phyloP scores from a whole-genome alignment of 2,797 vertebrate species.

The Apogon talboti region DNA sequence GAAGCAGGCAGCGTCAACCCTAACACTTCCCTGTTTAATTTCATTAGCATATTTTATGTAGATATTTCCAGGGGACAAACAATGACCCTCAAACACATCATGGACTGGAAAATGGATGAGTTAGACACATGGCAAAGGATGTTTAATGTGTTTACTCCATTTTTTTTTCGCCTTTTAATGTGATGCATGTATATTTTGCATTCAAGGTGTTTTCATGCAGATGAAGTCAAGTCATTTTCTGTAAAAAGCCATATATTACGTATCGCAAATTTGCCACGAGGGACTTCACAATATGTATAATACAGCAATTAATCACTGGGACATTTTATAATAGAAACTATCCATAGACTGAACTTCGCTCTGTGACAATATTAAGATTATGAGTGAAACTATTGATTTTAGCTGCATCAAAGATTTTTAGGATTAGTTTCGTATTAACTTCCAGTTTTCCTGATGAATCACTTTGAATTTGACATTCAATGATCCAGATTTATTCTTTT shows the following conservation, averaged over 20 bases:
- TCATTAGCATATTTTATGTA: conserved; percentile 83
- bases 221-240: conserved; percentile 26
- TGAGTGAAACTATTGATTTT: too few relatives aligned
- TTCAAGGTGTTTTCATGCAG: conserved; percentile 23
- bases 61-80: conserved; percentile 70
- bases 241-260: neutral
- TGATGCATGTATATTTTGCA: conserved; percentile 7
- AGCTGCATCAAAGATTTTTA: too few relatives aligned
- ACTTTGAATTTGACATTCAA: too few relatives aligned
- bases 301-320: too few relatives aligned
- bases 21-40: conserved; percentile 76
- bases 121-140: conserved; percentile 31
- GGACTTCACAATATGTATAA: too few relatives aligned
- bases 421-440: too few relatives aligned
- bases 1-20: conserved; percentile 64
- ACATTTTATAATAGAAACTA: too few relatives aligned
- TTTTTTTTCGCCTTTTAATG: conserved; percentile 11
- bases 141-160: conserved; percentile 33
- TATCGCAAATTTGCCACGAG: too few relatives aligned
- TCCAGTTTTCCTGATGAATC: too few relatives aligned
- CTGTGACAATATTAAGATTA: too few relatives aligned
- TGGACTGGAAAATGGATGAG: conserved; percentile 45
- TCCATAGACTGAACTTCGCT: too few relatives aligned
- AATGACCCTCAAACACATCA: conserved; percentile 54
- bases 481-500: too few relatives aligned